Conservation (phyloP, 2,888 invertebrate species). For the Nomada fucata region DNA sequence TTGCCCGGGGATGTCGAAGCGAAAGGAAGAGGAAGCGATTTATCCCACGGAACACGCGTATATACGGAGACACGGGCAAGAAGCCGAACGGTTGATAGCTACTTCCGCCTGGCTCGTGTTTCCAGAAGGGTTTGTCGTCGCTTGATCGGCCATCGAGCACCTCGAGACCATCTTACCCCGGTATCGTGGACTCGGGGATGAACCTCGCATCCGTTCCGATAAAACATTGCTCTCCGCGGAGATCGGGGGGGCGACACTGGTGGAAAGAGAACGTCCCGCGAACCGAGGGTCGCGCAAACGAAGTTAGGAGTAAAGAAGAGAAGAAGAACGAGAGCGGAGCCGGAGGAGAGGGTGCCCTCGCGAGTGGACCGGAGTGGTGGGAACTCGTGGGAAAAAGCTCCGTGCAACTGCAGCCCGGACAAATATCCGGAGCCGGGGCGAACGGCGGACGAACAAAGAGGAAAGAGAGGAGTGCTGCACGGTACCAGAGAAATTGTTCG, state of each 20-base stretch:
- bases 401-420: conserved; percentile 76
- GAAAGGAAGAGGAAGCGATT: conserved; percentile 3
- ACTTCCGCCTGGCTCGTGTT: conserved; percentile 60
- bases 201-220: conserved; percentile 54
- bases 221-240: conserved; percentile 68
- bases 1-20: conserved; percentile 1
- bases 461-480: conserved; percentile 52
- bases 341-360: conserved; percentile 31
- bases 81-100: conserved; percentile 18
- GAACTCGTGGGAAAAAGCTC: conserved; percentile 73
- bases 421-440: conserved; percentile 78
- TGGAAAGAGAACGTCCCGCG: conserved; percentile 5
- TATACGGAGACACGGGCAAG: background rate
- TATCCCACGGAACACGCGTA: background rate
- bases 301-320: conserved; percentile 36
- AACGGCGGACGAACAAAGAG: conserved; percentile 73
- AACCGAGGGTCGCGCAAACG: conserved; percentile 31
- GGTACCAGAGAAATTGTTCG: conserved; percentile 77
- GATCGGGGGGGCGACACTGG: background rate
- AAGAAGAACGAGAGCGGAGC: conserved; percentile 28
- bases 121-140: conserved; percentile 49
- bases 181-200: conserved; percentile 31
- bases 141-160: conserved; percentile 74
- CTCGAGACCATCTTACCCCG: conserved; percentile 68
- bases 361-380: background rate